Percentiles rank a stretch among this genome's conserved stretches.
Evolutionary conservation across 2,113 vertebrate genomes (phyloP).

Genomic region (Anseranas semipalmata): DNA sequence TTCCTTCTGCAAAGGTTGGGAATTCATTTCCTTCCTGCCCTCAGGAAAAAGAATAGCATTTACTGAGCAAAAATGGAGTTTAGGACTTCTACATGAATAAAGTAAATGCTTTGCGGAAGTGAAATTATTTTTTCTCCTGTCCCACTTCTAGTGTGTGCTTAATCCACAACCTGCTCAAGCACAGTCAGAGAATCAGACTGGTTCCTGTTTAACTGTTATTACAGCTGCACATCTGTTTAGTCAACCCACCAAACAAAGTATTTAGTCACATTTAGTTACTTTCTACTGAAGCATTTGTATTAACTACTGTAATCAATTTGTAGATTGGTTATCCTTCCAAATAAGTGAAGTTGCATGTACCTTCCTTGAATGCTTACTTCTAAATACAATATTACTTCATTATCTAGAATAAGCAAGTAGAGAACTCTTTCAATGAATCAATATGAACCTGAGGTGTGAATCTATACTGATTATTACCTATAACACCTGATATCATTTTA

Average conservation of each 20-base stretch:
- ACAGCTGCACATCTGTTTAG: neutral
- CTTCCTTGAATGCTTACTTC: neutral
- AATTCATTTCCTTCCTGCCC: neutral
- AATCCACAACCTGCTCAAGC: neutral
- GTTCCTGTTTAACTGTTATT: neutral
- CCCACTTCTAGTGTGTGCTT: neutral
- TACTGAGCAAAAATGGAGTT: neutral
- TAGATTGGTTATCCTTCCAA: neutral
- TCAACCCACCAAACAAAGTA: neutral
- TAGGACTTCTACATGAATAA: neutral
- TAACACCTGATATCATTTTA: neutral
- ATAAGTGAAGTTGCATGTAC: neutral
- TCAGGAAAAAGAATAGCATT: neutral
- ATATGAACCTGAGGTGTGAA: neutral
- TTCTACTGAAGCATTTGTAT: neutral
- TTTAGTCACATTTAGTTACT: neutral
- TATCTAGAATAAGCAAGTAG: neutral
- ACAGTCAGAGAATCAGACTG: neutral
- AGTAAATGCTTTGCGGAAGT: neutral
- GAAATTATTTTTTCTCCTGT: neutral
- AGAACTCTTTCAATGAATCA: neutral
- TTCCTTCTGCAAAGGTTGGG: neutral
- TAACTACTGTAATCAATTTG: neutral
- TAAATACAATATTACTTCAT: neutral
- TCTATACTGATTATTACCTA: neutral